Base-by-base conservation (phyloP, 2,888 invertebrate species). In the Adelognathus sp. region DNA sequence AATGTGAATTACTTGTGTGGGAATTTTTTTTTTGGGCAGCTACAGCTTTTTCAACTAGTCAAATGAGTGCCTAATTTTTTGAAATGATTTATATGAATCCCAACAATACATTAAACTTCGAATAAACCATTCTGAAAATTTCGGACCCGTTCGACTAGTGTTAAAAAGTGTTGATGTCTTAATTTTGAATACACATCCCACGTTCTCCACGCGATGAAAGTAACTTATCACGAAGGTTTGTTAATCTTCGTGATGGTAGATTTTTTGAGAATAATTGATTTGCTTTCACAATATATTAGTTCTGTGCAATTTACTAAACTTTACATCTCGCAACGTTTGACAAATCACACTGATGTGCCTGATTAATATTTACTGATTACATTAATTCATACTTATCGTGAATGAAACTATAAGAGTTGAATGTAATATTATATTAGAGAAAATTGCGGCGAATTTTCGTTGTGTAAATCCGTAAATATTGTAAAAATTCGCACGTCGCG, bases 271-370 rank as follows among this genome's bases (percentile, higher is more conserved):
- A 24, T 2, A 33, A 18, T 46, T 1, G 9, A 36, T 66, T 52
- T 27, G 24, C 33, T 52, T 31, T 11, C 31, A 31, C 44, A 18
- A 24, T 44, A 46, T 46, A 52, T 24, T 27, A 9, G 36, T 36
- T 66, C 64, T 66, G 36, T 36, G 52, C 36, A 9, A 66, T 39
- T 36, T 24, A 50, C n/a, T 11, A 52, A 14, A 36, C 54, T 56
- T 27, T 39, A 60, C 69, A n/a, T n/a, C n/a, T n/a, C n/a, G n/a
- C 52, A 61, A 69, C 33, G 61, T 61, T 75, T 61, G 24, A 69
- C 54, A 75, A 24, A 69, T 61, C 33, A 63, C 67, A 61, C 63
- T 63, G 7, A 63, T 70, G 69, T 70, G 69, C 63, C 75, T 76
- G 63, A 63, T 60, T 67, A 75, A 60, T 61, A 56, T 69, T n/a